Conservation (phyloP, 2,113 vertebrate genomes). For the Gymnorhina tibicen region DNA sequence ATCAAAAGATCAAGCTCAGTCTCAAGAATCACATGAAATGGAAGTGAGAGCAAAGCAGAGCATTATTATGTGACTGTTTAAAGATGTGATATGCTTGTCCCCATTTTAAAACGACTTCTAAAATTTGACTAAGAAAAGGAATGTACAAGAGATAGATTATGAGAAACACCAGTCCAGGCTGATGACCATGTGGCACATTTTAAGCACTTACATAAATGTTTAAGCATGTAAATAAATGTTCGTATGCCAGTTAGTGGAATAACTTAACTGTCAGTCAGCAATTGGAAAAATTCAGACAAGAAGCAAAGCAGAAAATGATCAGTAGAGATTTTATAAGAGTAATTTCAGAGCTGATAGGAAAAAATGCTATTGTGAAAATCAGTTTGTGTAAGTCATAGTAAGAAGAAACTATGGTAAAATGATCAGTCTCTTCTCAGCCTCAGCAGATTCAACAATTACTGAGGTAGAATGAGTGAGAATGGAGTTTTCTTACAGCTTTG, state of each 20-base stretch:
- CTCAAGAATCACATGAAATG: background rate
- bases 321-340: background rate
- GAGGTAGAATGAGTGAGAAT: background rate
- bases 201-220: background rate
- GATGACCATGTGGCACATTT: background rate
- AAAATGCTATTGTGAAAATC: background rate
- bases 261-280: background rate
- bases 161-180: background rate
- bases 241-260: background rate
- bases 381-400: background rate
- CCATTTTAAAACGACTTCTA: background rate
- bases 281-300: background rate
- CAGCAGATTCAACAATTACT: background rate
- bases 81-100: background rate
- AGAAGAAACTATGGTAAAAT: background rate
- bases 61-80: background rate
- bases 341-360: background rate
- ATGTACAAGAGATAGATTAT: background rate
- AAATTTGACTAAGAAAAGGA: background rate
- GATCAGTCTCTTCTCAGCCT: background rate
- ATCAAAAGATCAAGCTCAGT: background rate
- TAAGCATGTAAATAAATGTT: background rate
- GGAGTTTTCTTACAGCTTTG: background rate
- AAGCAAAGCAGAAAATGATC: background rate
- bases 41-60: background rate